These are phyloP conservation scores for Ectropis grisescens DNA, from an alignment of 1,140 invertebrate genomes.

Conservation along the genomic window DNA sequence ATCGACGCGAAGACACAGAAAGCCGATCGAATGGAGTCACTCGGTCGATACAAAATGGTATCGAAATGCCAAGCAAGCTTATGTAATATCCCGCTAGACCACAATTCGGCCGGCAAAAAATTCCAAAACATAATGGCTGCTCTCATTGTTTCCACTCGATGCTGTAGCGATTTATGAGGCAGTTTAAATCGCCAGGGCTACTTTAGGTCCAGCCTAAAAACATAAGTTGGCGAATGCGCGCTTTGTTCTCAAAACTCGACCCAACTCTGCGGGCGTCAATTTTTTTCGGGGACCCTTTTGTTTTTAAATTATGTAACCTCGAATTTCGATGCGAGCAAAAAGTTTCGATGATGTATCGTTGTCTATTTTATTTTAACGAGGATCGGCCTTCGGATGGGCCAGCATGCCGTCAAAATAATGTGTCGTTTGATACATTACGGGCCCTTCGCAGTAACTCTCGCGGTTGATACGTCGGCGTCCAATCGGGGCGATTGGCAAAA, in stretches of 20 bases:
- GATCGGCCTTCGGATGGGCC: background rate
- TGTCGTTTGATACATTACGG: too few species aligned
- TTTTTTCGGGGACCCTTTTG: conserved; percentile 49
- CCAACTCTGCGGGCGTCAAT: conserved; percentile 29
- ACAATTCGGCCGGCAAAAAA: conserved; percentile 30
- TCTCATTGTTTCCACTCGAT: conserved; percentile 45
- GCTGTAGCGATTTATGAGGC: conserved; percentile 56
- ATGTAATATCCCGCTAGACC: conserved; percentile 32
- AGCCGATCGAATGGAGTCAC: conserved; percentile 13
- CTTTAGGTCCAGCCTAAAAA: conserved; percentile 32
- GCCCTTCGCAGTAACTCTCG: too few species aligned
- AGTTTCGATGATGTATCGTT: conserved; percentile 24
- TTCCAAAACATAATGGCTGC: conserved; percentile 31
- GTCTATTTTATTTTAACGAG: conserved; percentile 25
- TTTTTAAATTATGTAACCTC: conserved; percentile 55
- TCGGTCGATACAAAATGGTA: conserved; percentile 13
- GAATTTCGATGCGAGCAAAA: conserved; percentile 36
- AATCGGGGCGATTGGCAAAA: conserved; percentile 13
- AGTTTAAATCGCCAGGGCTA: conserved; percentile 29
- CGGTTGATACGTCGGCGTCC: conserved; percentile 3
- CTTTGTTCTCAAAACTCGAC: conserved; percentile 48
- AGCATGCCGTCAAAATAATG: too few species aligned
- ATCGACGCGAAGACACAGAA: too few species aligned
- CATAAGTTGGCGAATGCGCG: conserved; percentile 33
- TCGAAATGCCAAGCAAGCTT: conserved; percentile 22